These are phyloP conservation scores for Brachypterus glaber DNA, from an alignment of 2,888 invertebrate species.

Conservation along the genomic window DNA sequence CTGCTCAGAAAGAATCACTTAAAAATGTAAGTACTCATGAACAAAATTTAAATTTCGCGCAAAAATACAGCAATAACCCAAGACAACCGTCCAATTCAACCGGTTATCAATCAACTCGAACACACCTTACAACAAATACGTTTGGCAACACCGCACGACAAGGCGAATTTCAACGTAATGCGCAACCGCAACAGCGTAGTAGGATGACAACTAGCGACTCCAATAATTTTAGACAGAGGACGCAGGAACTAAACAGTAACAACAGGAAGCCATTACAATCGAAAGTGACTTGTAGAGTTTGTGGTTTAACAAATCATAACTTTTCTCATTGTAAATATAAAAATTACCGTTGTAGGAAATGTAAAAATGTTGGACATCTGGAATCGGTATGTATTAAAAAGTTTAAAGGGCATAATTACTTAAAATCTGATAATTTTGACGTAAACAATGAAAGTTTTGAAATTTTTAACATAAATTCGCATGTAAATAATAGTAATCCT, in stretches of 20 bases:
- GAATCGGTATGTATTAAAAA: not conserved
- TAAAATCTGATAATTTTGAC: not conserved
- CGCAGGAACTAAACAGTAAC: not conserved
- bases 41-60: not conserved
- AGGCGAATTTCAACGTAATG: no score
- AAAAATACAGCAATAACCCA: not conserved
- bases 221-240: not conserved
- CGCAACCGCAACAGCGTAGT: not conserved
- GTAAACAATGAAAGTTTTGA: conserved; percentile 1
- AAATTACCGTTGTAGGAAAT: conserved; percentile 1
- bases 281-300: not conserved
- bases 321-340: not conserved
- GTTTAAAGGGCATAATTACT: conserved; percentile 1
- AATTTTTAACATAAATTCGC: not conserved
- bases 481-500: not conserved
- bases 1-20: not conserved
- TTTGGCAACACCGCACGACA: not conserved
- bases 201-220: not conserved
- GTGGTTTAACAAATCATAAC: not conserved
- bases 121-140: not conserved
- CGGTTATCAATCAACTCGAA: not conserved
- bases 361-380: conserved; percentile 1
- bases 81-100: not conserved
- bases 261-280: not conserved
- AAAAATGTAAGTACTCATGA: not conserved